Conservation (phyloP, 2,113 vertebrate species). For the Cavia porcellus region DNA sequence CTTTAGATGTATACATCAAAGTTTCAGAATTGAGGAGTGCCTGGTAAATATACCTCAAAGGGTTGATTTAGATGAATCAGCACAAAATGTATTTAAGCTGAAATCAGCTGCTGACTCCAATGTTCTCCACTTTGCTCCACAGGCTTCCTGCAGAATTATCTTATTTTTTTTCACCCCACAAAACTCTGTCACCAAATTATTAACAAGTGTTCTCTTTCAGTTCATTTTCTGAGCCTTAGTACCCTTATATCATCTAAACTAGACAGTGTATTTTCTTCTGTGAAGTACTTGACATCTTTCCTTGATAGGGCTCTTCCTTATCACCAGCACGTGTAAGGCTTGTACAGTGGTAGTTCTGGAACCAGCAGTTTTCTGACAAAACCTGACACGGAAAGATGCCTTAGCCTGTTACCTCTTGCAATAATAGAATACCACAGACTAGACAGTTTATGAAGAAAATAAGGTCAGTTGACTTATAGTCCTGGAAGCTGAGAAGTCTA, state of each 20-base stretch:
- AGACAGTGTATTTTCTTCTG: background rate
- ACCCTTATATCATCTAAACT: background rate
- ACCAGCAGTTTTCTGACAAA: background rate
- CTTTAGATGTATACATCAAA: constrained; percentile 54
- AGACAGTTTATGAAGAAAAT: background rate
- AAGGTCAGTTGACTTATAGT: background rate
- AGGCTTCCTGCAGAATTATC: constrained; percentile 43
- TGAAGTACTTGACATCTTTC: background rate
- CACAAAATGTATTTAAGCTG: constrained; percentile 24
- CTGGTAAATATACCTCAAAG: constrained; percentile 58
- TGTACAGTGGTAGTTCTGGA: background rate
- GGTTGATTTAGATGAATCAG: constrained; percentile 64
- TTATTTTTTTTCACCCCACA: background rate
- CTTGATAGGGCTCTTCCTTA: background rate
- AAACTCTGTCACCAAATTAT: background rate
- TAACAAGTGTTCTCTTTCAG: background rate
- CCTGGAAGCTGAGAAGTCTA: background rate
- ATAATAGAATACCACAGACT: background rate
- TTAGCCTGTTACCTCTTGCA: background rate
- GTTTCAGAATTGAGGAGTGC: background rate
- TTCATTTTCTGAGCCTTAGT: background rate
- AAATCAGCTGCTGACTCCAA: constrained; percentile 62
- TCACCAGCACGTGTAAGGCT: background rate
- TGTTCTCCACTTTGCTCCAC: constrained; percentile 51
- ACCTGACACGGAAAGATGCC: background rate